Percentiles rank a stretch among this genome's conserved stretches.
Conservation (phyloP, 2,797 vertebrate species). For the Chloroceryle amazona region DNA sequence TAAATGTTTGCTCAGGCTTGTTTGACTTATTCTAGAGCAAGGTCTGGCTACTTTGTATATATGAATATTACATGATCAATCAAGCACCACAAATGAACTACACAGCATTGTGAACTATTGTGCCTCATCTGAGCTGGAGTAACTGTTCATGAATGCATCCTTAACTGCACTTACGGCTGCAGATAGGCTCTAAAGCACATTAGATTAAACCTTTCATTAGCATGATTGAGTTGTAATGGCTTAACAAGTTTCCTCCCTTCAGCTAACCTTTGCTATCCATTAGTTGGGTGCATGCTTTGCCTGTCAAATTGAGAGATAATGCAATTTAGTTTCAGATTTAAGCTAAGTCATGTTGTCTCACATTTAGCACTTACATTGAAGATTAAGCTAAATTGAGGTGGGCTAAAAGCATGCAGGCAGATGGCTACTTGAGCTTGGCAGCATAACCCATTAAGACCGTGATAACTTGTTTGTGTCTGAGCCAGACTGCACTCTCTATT, state of each 20-base stretch:
- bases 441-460: background rate
- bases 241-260: slow-evolving; percentile 53
- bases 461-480: slow-evolving; percentile 20
- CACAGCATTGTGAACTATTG: background rate
- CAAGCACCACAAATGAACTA: background rate
- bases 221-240: slow-evolving; percentile 43
- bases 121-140: background rate
- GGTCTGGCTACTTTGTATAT: background rate
- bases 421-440: slow-evolving; percentile 44
- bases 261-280: slow-evolving; percentile 50
- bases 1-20: background rate
- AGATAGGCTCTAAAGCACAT: background rate
- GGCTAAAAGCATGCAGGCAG: slow-evolving; percentile 49
- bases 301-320: slow-evolving; percentile 34
- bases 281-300: slow-evolving; percentile 3
- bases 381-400: slow-evolving; percentile 33
- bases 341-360: background rate
- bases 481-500: background rate
- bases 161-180: background rate
- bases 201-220: slow-evolving; percentile 44
- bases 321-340: slow-evolving; percentile 18
- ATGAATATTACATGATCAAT: background rate
- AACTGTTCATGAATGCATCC: background rate
- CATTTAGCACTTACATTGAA: background rate
- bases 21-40: background rate